Conservation (phyloP, 2,888 invertebrate species). For the Synanthedon andrenaeformis region DNA sequence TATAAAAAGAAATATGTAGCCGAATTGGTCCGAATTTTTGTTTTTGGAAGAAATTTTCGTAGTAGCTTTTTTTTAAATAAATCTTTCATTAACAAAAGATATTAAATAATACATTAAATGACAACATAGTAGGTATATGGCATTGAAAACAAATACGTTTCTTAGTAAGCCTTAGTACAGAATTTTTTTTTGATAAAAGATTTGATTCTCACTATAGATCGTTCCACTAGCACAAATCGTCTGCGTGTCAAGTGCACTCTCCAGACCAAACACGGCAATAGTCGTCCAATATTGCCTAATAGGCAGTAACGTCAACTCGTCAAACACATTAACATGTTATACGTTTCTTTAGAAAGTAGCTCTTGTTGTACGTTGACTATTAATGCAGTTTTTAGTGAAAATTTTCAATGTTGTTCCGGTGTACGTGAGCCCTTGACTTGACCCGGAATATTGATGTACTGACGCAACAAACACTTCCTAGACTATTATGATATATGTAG, state of each 20-base stretch:
- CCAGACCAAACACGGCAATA: slow-evolving; percentile 11
- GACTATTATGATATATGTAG: too few relatives aligned
- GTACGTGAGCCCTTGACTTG: slow-evolving; percentile 15
- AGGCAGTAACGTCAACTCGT: slow-evolving; percentile 26
- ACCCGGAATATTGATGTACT: slow-evolving; percentile 4
- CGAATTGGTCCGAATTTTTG: too few relatives aligned
- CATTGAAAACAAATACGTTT: too few relatives aligned
- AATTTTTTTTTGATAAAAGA: too few relatives aligned
- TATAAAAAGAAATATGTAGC: too few relatives aligned
- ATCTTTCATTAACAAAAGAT: too few relatives aligned
- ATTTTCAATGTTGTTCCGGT: slow-evolving; percentile 40
- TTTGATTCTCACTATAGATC: background rate
- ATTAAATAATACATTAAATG: too few relatives aligned
- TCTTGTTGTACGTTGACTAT: slow-evolving; percentile 47
- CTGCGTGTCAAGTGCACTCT: slow-evolving; percentile 5
- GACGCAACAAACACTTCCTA: background rate
- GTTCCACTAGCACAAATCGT: background rate
- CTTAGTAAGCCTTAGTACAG: too few relatives aligned
- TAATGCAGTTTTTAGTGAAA: slow-evolving; percentile 56
- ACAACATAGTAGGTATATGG: too few relatives aligned
- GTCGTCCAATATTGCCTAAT: slow-evolving; percentile 53
- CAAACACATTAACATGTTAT: slow-evolving; percentile 38
- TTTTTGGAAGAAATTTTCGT: too few relatives aligned
- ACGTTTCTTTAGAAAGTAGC: slow-evolving; percentile 54
- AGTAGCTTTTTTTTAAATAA: too few relatives aligned